Conservation (phyloP, 2,888 invertebrate species). For the Cheilosia vulpina region DNA sequence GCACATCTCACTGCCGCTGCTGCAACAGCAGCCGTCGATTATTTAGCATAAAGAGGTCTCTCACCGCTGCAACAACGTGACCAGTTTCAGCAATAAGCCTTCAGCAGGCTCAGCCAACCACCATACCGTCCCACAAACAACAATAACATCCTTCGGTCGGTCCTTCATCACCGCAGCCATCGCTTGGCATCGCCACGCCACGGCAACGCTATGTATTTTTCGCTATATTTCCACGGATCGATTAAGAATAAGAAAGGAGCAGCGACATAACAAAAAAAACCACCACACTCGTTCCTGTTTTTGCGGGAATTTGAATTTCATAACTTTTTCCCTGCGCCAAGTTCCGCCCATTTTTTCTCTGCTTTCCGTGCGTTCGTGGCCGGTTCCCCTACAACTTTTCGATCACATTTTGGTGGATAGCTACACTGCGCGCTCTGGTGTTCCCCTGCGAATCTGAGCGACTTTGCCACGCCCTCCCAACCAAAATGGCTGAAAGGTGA, state of each 20-base stretch:
- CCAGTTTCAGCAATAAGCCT: conserved; percentile 75
- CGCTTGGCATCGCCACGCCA: conserved; percentile 53
- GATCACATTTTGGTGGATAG: conserved; percentile 27
- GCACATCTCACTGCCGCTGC: conserved; percentile 68
- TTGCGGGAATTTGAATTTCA: conserved; percentile 34
- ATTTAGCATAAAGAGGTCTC: conserved; percentile 75
- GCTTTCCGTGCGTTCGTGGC: conserved; percentile 35
- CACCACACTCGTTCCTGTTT: conserved; percentile 35
- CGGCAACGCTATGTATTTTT: conserved; percentile 4
- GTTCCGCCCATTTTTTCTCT: conserved; percentile 70
- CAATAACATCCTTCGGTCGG: conserved; percentile 31
- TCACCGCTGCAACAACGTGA: conserved; percentile 74
- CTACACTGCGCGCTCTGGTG: conserved; percentile 13
- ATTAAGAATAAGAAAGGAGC: conserved; percentile 71
- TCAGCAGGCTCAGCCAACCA: conserved; percentile 52
- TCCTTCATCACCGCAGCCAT: conserved; percentile 71
- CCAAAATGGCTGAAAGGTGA: conserved; percentile 73
- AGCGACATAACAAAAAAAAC: conserved; percentile 7
- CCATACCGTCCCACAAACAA: conserved; percentile 25
- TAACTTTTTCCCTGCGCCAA: conserved; percentile 24
- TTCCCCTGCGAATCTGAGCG: conserved; percentile 73
- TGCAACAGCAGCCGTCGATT: conserved; percentile 75
- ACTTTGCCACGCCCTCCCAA: conserved; percentile 66
- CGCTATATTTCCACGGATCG: conserved; percentile 68
- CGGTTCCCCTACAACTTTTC: conserved; percentile 44